Conservation (phyloP, 2,113 vertebrate genomes). For the Jaculus jaculus region DNA sequence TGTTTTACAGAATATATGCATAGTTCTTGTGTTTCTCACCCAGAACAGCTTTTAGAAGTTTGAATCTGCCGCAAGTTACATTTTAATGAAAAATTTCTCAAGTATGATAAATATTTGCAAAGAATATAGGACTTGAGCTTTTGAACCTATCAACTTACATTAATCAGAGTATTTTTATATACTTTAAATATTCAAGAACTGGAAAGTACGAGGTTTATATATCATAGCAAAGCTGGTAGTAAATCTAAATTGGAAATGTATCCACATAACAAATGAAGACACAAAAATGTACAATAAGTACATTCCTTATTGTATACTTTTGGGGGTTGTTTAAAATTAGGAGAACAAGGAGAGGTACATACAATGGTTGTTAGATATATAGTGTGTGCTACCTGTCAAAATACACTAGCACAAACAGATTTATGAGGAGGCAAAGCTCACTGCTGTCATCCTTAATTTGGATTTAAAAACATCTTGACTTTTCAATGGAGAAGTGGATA, state of each 20-base stretch:
- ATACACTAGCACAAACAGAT: slow-evolving; percentile 23
- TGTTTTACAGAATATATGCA: neutral
- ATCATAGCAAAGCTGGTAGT: slow-evolving; percentile 5
- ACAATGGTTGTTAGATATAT: neutral
- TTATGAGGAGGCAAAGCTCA: slow-evolving; percentile 3
- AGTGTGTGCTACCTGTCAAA: slow-evolving; percentile 51
- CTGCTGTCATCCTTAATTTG: slow-evolving; percentile 35
- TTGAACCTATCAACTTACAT: slow-evolving; percentile 23
- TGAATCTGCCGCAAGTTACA: neutral
- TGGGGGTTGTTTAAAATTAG: slow-evolving; percentile 21
- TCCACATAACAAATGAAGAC: slow-evolving; percentile 52
- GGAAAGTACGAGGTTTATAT: slow-evolving; percentile 20
- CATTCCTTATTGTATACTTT: slow-evolving; percentile 21
- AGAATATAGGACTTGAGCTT: slow-evolving; percentile 46
- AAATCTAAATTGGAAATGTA: slow-evolving; percentile 46
- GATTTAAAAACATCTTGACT: slow-evolving; percentile 38
- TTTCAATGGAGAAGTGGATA: slow-evolving; percentile 34
- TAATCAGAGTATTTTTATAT: slow-evolving; percentile 44
- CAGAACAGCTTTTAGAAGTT: neutral
- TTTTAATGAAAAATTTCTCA: neutral
- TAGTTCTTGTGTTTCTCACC: neutral
- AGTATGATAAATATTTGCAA: slow-evolving; percentile 32
- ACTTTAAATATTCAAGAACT: slow-evolving; percentile 16
- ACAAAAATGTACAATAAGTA: slow-evolving; percentile 28
- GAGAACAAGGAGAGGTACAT: neutral